These are phyloP conservation scores for Uria lomvia DNA, from an alignment of 2,113 vertebrate genomes.

Conservation along the genomic window DNA sequence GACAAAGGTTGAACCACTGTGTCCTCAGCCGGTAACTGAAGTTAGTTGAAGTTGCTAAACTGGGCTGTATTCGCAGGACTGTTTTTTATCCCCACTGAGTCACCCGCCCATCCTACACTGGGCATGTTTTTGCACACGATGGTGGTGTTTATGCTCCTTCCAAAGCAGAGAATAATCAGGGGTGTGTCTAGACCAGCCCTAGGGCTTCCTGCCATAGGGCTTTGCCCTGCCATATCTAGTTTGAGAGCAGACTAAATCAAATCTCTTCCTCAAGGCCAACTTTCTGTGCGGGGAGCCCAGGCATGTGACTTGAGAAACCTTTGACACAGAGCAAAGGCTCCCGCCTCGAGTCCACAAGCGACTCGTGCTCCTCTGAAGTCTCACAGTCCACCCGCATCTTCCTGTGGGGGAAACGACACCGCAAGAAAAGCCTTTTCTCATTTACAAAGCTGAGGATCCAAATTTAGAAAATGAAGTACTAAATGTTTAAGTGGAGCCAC, in stretches of 20 bases:
- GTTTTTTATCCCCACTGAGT: slow-evolving; percentile 8
- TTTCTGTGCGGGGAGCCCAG: not conserved
- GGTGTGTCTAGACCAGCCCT: slow-evolving; percentile 29
- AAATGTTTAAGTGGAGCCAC: not conserved
- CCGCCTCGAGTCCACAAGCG: not conserved
- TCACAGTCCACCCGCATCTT: not conserved
- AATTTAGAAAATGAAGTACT: not conserved
- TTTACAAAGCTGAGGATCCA: not conserved
- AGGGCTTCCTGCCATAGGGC: slow-evolving; percentile 16
- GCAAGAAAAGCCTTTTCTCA: not conserved
- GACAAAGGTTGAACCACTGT: not conserved
- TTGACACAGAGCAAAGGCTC: not conserved
- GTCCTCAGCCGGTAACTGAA: not conserved
- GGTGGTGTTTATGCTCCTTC: slow-evolving; percentile 8
- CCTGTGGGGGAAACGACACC: not conserved
- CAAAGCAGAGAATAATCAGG: slow-evolving; percentile 28
- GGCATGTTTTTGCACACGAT: not conserved
- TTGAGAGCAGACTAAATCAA: not conserved
- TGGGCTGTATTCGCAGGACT: not conserved
- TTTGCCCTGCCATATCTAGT: not conserved
- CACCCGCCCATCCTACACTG: not conserved
- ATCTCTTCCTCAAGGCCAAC: not conserved
- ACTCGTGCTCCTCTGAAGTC: not conserved
- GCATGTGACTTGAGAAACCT: not conserved
- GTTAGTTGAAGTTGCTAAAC: slow-evolving; percentile 2